Evolutionary conservation across 2,888 invertebrate species (phyloP).

Genomic region (Papilio elwesi): DNA sequence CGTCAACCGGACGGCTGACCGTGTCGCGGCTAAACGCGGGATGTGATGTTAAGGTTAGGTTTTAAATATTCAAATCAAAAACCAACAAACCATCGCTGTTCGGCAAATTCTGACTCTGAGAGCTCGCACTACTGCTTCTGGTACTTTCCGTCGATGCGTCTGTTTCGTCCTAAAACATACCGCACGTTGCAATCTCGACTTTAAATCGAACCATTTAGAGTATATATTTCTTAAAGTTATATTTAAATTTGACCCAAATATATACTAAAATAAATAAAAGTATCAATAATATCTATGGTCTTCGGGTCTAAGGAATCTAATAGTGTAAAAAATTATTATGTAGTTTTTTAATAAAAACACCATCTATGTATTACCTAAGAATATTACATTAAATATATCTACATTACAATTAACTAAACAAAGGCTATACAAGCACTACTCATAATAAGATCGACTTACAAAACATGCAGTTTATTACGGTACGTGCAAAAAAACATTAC

Average conservation of each 20-base stretch:
- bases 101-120: constrained; percentile 75
- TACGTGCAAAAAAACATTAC: constrained; percentile 24
- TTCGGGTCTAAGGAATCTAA: not conserved
- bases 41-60: not conserved
- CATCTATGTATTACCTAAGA: not conserved
- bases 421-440: not conserved
- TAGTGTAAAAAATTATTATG: not conserved
- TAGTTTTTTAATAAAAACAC: not conserved
- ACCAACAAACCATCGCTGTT: constrained; percentile 71
- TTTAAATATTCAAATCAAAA: not conserved
- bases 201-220: not conserved
- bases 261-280: not conserved
- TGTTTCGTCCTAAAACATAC: constrained; percentile 83
- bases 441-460: not conserved
- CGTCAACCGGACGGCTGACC: no score
- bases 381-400: constrained; percentile 1
- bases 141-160: constrained; percentile 81
- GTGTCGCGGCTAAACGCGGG: no score
- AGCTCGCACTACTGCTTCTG: constrained; percentile 73
- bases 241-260: not conserved
- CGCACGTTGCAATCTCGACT: constrained; percentile 35
- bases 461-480: constrained; percentile 26
- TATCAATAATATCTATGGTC: no score
- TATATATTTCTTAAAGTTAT: not conserved
- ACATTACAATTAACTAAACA: constrained; percentile 12